Conservation (phyloP, 2,113 vertebrate genomes). For the Alces alces region DNA sequence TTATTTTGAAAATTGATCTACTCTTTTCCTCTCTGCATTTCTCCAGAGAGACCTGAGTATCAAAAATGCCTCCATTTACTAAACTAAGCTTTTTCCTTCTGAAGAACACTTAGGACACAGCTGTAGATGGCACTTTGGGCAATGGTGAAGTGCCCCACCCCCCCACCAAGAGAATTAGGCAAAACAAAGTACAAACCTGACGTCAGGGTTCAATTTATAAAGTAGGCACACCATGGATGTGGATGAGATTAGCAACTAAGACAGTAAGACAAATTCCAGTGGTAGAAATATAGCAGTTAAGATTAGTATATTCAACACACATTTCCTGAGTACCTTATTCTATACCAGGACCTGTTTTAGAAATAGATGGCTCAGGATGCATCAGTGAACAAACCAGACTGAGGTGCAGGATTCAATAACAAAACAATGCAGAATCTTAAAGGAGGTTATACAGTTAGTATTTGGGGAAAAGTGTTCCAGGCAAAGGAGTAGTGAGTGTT, state of each 20-base stretch:
- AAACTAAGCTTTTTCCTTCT: background rate
- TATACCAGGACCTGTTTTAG: background rate
- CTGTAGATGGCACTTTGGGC: background rate
- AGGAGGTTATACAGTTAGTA: background rate
- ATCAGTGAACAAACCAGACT: background rate
- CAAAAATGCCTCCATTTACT: background rate
- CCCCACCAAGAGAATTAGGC: background rate
- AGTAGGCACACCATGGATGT: background rate
- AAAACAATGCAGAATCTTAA: background rate
- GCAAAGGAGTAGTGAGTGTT: background rate
- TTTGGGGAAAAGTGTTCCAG: background rate
- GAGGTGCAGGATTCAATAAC: background rate
- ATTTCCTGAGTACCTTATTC: background rate
- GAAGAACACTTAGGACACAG: background rate
- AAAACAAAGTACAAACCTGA: background rate
- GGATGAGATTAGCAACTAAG: background rate
- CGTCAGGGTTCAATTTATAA: background rate
- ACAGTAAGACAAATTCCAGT: background rate
- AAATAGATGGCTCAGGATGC: background rate
- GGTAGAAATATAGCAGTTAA: background rate
- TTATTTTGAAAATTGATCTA: background rate
- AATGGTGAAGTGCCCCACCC: background rate
- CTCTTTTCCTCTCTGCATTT: background rate
- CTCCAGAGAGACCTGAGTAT: background rate
- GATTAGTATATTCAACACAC: background rate